phyloP scores from a whole-genome alignment of 2,888 invertebrate species.

The Mantis religiosa region DNA sequence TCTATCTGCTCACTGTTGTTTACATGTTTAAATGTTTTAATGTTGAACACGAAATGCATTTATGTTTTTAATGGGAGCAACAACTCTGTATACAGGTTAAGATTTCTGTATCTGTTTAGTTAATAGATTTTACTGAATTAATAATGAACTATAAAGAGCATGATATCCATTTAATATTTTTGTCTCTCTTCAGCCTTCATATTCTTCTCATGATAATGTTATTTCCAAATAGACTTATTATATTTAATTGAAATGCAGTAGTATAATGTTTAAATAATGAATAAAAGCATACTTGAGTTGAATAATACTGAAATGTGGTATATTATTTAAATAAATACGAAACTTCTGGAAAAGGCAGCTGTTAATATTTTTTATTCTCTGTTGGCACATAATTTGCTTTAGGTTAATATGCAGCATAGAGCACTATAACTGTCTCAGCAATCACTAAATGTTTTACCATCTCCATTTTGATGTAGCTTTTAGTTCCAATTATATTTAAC shows the following conservation, averaged over 20 bases:
- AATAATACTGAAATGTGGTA: neutral
- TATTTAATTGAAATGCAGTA: neutral
- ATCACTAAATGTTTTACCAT: neutral
- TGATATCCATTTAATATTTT: neutral
- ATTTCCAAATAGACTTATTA: neutral
- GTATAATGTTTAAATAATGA: neutral
- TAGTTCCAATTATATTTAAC: neutral
- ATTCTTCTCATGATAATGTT: neutral
- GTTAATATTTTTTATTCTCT: neutral
- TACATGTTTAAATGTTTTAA: neutral
- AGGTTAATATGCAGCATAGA: neutral
- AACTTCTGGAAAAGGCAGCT: neutral
- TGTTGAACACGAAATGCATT: constrained; percentile 14
- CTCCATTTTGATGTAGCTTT: neutral
- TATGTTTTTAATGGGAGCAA: constrained; percentile 54
- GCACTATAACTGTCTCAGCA: neutral
- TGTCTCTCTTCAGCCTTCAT: neutral
- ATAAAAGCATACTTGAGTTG: neutral
- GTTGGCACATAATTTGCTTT: neutral
- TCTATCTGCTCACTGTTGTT: neutral
- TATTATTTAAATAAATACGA: neutral
- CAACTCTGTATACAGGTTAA: constrained; percentile 41
- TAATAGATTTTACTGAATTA: neutral
- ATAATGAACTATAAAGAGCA: neutral
- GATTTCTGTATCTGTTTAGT: neutral